Base-by-base conservation (phyloP, 2,888 invertebrate genomes). In the Cryptosula pallasiana region DNA sequence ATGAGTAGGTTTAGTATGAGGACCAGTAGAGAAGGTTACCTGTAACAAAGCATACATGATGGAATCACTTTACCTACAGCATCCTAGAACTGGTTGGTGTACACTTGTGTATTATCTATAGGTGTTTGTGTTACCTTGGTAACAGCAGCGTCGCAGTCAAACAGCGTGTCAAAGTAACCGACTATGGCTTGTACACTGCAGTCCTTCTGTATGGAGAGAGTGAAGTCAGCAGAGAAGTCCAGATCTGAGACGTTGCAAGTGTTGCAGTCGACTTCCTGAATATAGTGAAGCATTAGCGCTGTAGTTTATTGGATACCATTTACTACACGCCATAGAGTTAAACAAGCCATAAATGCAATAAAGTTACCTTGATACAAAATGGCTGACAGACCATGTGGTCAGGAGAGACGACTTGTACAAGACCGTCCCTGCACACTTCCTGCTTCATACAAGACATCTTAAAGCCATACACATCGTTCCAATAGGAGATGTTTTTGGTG, bases 401-500 rank as follows among this genome's bases (percentile, higher is more conserved):
- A 0, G 87, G 87, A 0, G 90, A 88, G 77, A 91, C 89, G 27
- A 89, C 84, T 77, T 90, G 90, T 55, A 93, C 88, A 23, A 88
- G 87, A 0, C 91, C 90, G 81, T 95, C 95, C 78, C 89, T 88
- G 0, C 94, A 86, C 0, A 93, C 93, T 81, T 93, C 91, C 0
- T 89, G 88, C 80, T 92, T 92, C 90, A 97, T 91, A 78, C 92
- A 92, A 74, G 90, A 90, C 96, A 97, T 97, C 86, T 92, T 91
- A 79, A 92, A 94, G 0, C 94, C 95, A 79, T 95, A 95, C 0
- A 97, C 95, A 84, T 95, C 88, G 25, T 93, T 90, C 96, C 96
- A 97, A 83, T 91, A 95, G 63, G 89, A 89, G 1, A 96, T 75
- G 72, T 81, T 77, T 45, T 77, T 75, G 20, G 75, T 70, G 35